A percentile compares a stretch with the other conserved stretches of the same genome.
Evolutionary conservation across 2,797 vertebrate species (phyloP).

Genomic region (Tenualosa ilisha): DNA sequence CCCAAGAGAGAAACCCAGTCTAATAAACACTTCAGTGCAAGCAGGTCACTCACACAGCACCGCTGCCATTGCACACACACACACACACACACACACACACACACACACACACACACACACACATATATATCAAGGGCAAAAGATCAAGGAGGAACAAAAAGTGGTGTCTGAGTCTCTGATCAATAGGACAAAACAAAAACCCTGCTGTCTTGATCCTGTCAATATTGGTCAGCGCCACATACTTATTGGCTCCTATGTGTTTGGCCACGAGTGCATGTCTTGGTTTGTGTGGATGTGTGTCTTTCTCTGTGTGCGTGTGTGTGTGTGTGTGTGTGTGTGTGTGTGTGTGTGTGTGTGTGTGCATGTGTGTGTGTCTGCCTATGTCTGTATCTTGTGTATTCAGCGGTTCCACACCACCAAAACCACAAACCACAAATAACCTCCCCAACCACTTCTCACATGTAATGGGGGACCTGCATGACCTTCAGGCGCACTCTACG

Average conservation of each 20-base stretch:
- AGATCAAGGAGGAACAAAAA: slow-evolving; percentile 2
- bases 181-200: background rate
- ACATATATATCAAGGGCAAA: slow-evolving; percentile 2
- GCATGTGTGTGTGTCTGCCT: background rate
- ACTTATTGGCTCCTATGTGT: background rate
- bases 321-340: background rate
- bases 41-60: background rate
- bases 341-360: background rate
- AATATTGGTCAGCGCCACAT: background rate
- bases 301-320: background rate
- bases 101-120: background rate
- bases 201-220: slow-evolving; percentile 1
- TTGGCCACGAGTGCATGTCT: background rate
- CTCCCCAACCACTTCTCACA: background rate
- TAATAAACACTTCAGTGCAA: background rate
- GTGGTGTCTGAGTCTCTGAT: background rate
- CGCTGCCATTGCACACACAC: too few species aligned
- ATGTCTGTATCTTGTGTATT: background rate
- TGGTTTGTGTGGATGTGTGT: background rate
- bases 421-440: slow-evolving; percentile 23
- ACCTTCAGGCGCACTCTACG: background rate
- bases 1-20: background rate
- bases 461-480: background rate
- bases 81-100: too few species aligned
- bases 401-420: background rate